Base-by-base conservation (phyloP, 2,797 vertebrate genomes). In the Bucorvus abyssinicus region DNA sequence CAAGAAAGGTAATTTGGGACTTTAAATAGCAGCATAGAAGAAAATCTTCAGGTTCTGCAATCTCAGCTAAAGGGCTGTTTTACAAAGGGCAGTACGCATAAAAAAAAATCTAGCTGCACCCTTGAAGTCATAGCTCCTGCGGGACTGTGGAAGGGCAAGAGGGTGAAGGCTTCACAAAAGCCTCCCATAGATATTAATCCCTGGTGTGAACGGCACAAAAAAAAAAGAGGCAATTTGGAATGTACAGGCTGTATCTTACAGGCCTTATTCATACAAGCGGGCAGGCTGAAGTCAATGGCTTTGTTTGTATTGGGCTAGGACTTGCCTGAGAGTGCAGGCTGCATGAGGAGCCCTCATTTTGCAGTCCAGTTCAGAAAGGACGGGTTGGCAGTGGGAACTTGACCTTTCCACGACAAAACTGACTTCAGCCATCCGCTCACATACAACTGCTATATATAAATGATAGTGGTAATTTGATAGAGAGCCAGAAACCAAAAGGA, bases 131-230 rank as follows among this genome's bases (percentile, higher is more conserved):
- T 60, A 90, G 81, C 77, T 84, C 44, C 56, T 89, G 67, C 60
- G 78, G 56, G 76, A 40, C 74, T 82, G 23, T 74, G 57, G 83
- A 95, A 96, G 94, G 68, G 71, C 88, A 87, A 93, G 71, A 74
- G 68, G 84, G 70, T 85, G 76, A 94, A 84, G 30, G 50, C 34
- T 92, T 84, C 79, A 94, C 84, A 89, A 91, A 94, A 91, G 63
- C 74, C 50, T 90, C 71, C 71, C 73, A 87, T 47, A 92, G 94
- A 89, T 90, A 90, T 89, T 90, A 95, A 79, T 87, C 94, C 75
- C 36, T 93, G 53, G 55, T 44, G 71, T 92, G 93, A 94, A 90
- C 74, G 71, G 69, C 59, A 93, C 61, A 92, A 90, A 92, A 49
- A 47, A 49, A 86, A 83, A 84, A 42, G 83, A 91, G 65, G 78